Percentiles rank a stretch among this genome's conserved stretches.
Conservation (phyloP, 1,140 invertebrate genomes). For the Bombus breviceps region DNA sequence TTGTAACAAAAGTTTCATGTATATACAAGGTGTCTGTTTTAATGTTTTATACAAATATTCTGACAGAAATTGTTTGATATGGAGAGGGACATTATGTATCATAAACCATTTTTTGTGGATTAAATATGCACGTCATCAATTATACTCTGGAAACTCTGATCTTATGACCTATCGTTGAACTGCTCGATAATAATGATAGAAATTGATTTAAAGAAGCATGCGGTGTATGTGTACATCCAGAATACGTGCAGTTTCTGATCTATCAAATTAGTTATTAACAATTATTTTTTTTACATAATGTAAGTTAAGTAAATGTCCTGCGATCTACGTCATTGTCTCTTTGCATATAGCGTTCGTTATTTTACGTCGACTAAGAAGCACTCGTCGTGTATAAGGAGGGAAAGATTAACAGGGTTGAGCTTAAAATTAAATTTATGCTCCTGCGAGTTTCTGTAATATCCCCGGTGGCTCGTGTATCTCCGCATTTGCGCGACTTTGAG, state of each 20-base stretch:
- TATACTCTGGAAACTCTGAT: neutral
- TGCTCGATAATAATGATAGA: too few species aligned
- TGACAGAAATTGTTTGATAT: too few species aligned
- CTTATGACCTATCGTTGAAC: neutral
- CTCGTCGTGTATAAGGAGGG: slow-evolving; percentile 51
- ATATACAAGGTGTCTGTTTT: too few species aligned
- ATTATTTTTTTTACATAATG: too few species aligned
- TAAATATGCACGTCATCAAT: too few species aligned
- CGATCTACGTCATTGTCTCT: neutral
- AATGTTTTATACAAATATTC: too few species aligned
- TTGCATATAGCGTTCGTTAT: neutral
- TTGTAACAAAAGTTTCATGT: too few species aligned
- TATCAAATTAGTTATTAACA: too few species aligned
- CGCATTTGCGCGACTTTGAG: slow-evolving; percentile 46
- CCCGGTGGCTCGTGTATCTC: slow-evolving; percentile 53
- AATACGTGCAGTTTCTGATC: neutral
- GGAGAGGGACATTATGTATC: too few species aligned
- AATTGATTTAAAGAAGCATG: neutral
- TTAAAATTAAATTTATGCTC: slow-evolving; percentile 74
- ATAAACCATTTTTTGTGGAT: too few species aligned
- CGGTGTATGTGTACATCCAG: neutral
- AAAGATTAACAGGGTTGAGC: slow-evolving; percentile 68
- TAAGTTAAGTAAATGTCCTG: too few species aligned
- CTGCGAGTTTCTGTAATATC: slow-evolving; percentile 70
- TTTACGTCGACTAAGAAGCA: slow-evolving; percentile 1